Conservation (phyloP, 2,797 vertebrate genomes). For the Odontamblyopus rebecca region DNA sequence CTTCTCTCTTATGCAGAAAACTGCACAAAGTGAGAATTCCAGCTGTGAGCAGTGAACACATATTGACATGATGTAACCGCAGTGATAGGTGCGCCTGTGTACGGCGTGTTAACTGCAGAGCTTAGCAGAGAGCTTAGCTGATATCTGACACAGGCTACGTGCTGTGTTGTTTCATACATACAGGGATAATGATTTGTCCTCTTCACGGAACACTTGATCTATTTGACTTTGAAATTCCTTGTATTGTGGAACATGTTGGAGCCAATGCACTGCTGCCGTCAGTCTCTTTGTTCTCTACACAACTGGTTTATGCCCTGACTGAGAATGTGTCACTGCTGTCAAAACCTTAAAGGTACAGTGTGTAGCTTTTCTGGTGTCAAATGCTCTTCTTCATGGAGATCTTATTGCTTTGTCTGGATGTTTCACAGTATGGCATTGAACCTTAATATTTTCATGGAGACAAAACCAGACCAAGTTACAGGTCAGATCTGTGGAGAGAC, state of each 20-base stretch:
- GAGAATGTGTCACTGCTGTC: constrained; percentile 49
- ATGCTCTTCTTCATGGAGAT: too few species aligned
- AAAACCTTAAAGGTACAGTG: too few species aligned
- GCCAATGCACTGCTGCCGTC: constrained; percentile 38
- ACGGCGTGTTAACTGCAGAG: constrained; percentile 19
- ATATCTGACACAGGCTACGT: constrained; percentile 20
- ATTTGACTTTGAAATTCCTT: constrained; percentile 53
- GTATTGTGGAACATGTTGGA: constrained; percentile 47
- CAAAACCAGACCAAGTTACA: too few species aligned
- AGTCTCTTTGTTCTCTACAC: constrained; percentile 53
- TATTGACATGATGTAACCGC: background rate
- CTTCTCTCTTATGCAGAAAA: background rate
- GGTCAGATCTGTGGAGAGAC: too few species aligned
- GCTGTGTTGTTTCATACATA: constrained; percentile 56
- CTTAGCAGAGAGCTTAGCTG: constrained; percentile 34
- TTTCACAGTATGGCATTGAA: too few species aligned
- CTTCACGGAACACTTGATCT: constrained; percentile 39
- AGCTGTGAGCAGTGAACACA: constrained; percentile 1
- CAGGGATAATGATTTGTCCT: constrained; percentile 41
- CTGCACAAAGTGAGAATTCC: background rate
- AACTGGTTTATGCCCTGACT: constrained; percentile 30
- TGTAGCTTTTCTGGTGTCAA: too few species aligned
- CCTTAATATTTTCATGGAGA: too few species aligned
- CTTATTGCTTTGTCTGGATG: too few species aligned
- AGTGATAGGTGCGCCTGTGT: background rate